These are phyloP conservation scores for Drosophila gaucha DNA, from an alignment of 2,888 invertebrate species.

Conservation along the genomic window DNA sequence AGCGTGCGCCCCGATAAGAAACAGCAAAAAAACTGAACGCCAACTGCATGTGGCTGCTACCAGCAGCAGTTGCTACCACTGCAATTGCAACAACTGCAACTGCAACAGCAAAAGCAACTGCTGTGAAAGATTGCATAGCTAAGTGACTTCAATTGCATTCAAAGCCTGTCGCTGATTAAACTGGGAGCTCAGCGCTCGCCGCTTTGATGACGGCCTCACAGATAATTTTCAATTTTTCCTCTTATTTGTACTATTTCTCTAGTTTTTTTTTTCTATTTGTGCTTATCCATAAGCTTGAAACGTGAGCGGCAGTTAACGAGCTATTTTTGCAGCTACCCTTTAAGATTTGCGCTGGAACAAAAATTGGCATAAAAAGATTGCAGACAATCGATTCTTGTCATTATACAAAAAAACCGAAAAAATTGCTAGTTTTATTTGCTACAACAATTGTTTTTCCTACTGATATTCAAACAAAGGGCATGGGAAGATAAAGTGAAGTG, in stretches of 20 bases:
- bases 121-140: conserved; percentile 75
- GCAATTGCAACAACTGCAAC: conserved; percentile 5
- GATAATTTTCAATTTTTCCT: conserved; percentile 72
- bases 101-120: conserved; percentile 15
- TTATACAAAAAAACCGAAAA: conserved; percentile 28
- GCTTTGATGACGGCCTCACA: conserved; percentile 66
- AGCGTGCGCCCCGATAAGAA: conserved; percentile 56
- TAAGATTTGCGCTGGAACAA: conserved; percentile 45
- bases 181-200: conserved; percentile 48
- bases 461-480: conserved; percentile 29
- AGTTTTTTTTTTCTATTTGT: neutral
- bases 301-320: conserved; percentile 75
- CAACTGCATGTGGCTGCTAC: conserved; percentile 26
- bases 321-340: conserved; percentile 61
- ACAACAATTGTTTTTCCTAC: conserved; percentile 48
- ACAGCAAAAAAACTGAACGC: conserved; percentile 2
- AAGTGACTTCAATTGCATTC: conserved; percentile 77
- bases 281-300: conserved; percentile 46
- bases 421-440: conserved; percentile 40
- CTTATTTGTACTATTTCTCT: conserved; percentile 4
- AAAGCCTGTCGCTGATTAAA: conserved; percentile 73
- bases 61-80: conserved; percentile 18
- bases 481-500: conserved; percentile 10
- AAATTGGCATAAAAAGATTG: conserved; percentile 72
- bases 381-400: conserved; percentile 67